phyloP scores from a whole-genome alignment of 2,113 vertebrate species.

The Tringa solitaria region DNA sequence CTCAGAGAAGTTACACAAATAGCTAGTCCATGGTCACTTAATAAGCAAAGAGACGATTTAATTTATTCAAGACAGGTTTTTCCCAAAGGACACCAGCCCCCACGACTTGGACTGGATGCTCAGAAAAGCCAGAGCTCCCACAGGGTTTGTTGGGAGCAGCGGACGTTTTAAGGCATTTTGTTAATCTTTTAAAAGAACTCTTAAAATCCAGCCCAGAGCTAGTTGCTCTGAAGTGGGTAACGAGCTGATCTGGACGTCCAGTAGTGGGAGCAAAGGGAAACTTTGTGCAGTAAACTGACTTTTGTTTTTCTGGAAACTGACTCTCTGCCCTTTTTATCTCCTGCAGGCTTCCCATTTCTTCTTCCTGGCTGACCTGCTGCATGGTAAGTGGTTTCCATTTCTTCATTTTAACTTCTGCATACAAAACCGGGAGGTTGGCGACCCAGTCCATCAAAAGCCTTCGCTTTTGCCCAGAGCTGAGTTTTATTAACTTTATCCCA shows the following conservation, averaged over 20 bases:
- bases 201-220: neutral
- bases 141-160: fast-evolving
- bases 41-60: neutral
- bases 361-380: neutral
- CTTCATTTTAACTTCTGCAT: neutral
- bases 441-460: neutral
- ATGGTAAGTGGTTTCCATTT: constrained; percentile 20
- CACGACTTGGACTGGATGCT: neutral
- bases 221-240: neutral
- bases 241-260: neutral
- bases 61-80: neutral
- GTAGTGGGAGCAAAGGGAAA: neutral
- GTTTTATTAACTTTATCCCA: neutral
- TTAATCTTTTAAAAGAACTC: neutral
- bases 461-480: neutral
- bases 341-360: neutral
- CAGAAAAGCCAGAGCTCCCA: neutral
- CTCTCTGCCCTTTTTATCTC: neutral
- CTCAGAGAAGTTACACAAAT: neutral
- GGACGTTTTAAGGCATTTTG: neutral
- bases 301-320: neutral
- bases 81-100: neutral
- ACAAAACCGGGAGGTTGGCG: neutral
- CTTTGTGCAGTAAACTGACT: neutral
- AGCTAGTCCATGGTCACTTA: fast-evolving